A percentile compares a stretch with the other conserved stretches of the same genome.
Evolutionary conservation across 2,888 invertebrate species (phyloP).

Genomic region (Agrotis puta): DNA sequence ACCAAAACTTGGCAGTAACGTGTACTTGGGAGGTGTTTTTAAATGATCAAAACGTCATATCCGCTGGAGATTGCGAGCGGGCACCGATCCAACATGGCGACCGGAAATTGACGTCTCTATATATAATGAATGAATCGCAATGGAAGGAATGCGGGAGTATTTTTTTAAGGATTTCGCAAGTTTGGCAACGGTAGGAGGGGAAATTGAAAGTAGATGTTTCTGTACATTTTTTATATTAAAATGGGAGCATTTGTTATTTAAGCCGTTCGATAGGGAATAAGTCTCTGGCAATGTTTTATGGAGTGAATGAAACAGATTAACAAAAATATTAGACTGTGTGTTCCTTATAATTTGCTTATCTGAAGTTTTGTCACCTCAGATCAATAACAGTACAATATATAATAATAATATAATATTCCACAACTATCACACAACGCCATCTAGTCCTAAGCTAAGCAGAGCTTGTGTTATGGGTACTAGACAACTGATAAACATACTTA

Average conservation of each 20-base stretch:
- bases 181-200: conserved; percentile 44
- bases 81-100: conserved; percentile 79
- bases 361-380: background rate
- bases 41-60: conserved; percentile 81
- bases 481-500: too few species aligned
- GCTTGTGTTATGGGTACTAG: too few species aligned
- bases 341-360: background rate
- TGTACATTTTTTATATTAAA: conserved; percentile 46
- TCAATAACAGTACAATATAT: too few species aligned
- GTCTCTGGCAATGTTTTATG: background rate
- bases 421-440: too few species aligned
- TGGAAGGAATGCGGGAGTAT: conserved; percentile 65
- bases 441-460: too few species aligned
- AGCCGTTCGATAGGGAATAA: conserved; percentile 25
- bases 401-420: too few species aligned
- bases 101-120: conserved; percentile 81
- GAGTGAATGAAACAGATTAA: background rate
- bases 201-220: conserved; percentile 58
- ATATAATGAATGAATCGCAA: conserved; percentile 78
- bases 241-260: conserved; percentile 39
- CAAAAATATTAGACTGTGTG: background rate
- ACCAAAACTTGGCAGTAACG: conserved; percentile 63
- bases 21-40: conserved; percentile 67
- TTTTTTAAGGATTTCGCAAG: conserved; percentile 63
- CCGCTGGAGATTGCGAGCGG: conserved; percentile 76